Conservation (phyloP, 2,888 invertebrate genomes). For the Sylvicola cinctus region DNA sequence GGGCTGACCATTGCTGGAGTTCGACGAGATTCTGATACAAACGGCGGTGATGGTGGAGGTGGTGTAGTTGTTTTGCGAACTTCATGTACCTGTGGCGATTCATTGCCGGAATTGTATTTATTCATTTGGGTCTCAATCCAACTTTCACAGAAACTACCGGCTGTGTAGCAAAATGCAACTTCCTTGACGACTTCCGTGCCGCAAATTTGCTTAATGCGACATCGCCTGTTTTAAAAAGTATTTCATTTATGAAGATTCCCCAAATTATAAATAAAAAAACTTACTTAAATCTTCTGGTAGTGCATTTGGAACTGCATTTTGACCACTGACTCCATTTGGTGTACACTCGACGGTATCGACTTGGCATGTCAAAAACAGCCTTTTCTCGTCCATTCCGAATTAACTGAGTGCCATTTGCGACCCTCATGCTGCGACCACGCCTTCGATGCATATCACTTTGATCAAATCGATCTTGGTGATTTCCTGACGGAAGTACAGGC, state of each 20-base stretch:
- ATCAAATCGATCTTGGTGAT: background rate
- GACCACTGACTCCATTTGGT: slow-evolving; percentile 73
- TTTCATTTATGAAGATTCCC: slow-evolving; percentile 2
- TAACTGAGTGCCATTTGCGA: background rate
- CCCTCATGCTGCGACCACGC: background rate
- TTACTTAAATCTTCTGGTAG: slow-evolving; percentile 55
- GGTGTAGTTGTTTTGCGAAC: slow-evolving; percentile 1
- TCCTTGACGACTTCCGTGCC: slow-evolving; percentile 58
- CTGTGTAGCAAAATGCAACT: slow-evolving; percentile 67
- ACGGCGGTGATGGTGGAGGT: slow-evolving; percentile 7
- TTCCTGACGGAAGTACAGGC: too few species aligned
- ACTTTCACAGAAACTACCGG: slow-evolving; percentile 60
- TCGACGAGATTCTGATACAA: slow-evolving; percentile 22
- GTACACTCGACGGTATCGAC: slow-evolving; percentile 29
- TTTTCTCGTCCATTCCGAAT: slow-evolving; percentile 13
- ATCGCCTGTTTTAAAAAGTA: slow-evolving; percentile 32
- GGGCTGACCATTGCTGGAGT: slow-evolving; percentile 19
- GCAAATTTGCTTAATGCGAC: slow-evolving; percentile 51
- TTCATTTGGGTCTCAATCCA: slow-evolving; percentile 32
- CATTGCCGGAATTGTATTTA: slow-evolving; percentile 9
- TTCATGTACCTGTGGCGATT: background rate
- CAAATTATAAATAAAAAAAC: slow-evolving; percentile 6
- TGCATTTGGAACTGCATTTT: slow-evolving; percentile 56
- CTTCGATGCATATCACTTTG: background rate
- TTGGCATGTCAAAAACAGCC: slow-evolving; percentile 17